Conservation (phyloP, 2,888 invertebrate genomes). For the Tipula unca region DNA sequence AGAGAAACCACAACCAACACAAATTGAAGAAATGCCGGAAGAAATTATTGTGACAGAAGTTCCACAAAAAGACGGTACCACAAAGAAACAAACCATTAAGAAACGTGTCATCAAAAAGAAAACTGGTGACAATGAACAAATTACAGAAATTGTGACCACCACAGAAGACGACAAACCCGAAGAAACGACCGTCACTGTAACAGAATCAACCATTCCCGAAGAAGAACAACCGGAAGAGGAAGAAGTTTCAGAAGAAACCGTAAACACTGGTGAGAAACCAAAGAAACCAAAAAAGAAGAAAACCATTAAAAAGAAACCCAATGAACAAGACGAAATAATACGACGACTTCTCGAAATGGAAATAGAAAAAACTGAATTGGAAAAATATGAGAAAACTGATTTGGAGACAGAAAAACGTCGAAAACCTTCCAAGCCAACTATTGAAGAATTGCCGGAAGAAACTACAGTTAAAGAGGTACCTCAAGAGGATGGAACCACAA, state of each 20-base stretch:
- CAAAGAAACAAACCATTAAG: conserved; percentile 31
- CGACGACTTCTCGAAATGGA: conserved; percentile 32
- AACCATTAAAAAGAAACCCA: conserved; percentile 28
- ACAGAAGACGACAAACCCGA: conserved; percentile 30
- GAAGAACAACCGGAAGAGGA: conserved; percentile 35
- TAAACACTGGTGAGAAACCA: conserved; percentile 30
- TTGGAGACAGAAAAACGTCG: conserved; percentile 20
- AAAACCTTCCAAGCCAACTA: conserved; percentile 24
- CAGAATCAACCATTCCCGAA: conserved; percentile 27
- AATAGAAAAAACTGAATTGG: conserved; percentile 30
- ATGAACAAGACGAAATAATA: conserved; percentile 29
- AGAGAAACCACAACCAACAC: conserved; percentile 28
- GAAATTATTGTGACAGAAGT: conserved; percentile 33
- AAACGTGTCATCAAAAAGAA: conserved; percentile 35
- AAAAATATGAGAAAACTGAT: conserved; percentile 30
- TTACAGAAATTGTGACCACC: conserved; percentile 27
- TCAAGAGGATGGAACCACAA: conserved; percentile 29
- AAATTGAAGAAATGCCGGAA: conserved; percentile 35
- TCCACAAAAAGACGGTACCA: conserved; percentile 28
- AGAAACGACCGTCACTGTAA: conserved; percentile 30
- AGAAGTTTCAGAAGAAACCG: conserved; percentile 19
- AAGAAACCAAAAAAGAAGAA: conserved; percentile 31
- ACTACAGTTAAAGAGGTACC: conserved; percentile 29
- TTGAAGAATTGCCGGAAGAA: conserved; percentile 38
- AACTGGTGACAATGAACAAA: conserved; percentile 30